Percentiles rank a stretch among this genome's conserved stretches.
Evolutionary conservation across 2,888 invertebrate species (phyloP).

Genomic region (Punctoribates punctum): DNA sequence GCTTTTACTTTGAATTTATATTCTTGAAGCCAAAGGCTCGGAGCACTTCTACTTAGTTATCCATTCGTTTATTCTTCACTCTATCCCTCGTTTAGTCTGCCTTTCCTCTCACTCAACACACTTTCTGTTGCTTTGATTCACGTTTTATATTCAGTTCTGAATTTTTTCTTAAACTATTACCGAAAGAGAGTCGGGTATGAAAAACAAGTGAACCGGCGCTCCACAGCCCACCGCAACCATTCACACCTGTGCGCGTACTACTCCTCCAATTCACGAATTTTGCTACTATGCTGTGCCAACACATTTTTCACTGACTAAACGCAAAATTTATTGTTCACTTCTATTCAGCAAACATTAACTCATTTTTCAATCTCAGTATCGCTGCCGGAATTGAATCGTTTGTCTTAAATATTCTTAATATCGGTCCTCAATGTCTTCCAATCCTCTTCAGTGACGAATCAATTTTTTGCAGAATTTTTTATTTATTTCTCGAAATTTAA

Average conservation of each 20-base stretch:
- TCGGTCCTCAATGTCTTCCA: background rate
- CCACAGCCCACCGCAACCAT: conserved; percentile 27
- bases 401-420: background rate
- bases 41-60: background rate
- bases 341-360: background rate
- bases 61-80: background rate
- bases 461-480: background rate
- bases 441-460: background rate
- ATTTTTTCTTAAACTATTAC: conserved; percentile 8
- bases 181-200: background rate
- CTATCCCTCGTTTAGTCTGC: background rate
- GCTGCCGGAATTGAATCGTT: conserved; percentile 31
- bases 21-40: conserved; percentile 3
- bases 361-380: conserved; percentile 20
- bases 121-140: conserved; percentile 1
- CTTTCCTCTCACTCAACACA: background rate
- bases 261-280: conserved; percentile 35
- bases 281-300: conserved; percentile 5
- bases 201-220: background rate
- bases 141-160: background rate
- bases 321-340: background rate
- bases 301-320: background rate
- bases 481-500: background rate
- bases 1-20: conserved; percentile 3
- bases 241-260: conserved; percentile 27